Evolutionary conservation across 1,140 invertebrate genomes (phyloP), one percentile per base, ranked within the genome.

Genomic region (Drosophila subobscura): DNA sequence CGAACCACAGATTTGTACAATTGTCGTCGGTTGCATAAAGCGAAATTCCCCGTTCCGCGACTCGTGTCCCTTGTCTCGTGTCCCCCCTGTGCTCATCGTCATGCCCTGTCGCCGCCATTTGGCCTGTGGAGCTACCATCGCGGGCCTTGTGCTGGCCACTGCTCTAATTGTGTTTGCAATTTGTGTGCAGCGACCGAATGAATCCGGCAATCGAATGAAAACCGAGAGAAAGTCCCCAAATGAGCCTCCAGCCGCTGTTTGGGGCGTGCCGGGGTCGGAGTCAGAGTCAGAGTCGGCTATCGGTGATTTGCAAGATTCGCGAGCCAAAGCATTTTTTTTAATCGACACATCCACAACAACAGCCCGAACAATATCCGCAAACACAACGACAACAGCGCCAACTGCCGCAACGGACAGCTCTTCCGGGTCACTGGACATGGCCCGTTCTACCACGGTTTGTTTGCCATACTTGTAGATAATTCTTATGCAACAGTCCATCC

Each of bases 141-240:
- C 57, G 16, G 59, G 64, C 27, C 29, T 89, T 42, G 14, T 64
- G 22, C 54, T 89, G 51, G 72, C 86, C 50, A 65, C 45, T 41
- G 80, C 46, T 46, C 75, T 89, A 23, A 89, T 89, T 75, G 51
- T 86, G 33, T 74, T 77, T 55, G 85, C 72, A 64, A 85, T 81
- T 63, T 72, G 58, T 53, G 55, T 71, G 52, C 67, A 89, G 51
- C 78, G 67, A 42, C 64, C 64, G 23, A 54, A 45, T 27, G 54
- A 70, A 63, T 63, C 76, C 25, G 47, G 20, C 41, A 79, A 90
- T 23, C 58, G 51, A 29, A 47, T 84, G 51, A 89, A 70, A 49
- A 42, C 76, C 22, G 29, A 78, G 64, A 65, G 51, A 67, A 73
- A 66, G 37, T 65, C 58, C 40, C 25, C 16, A 58, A 42, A 41